Conservation (phyloP, 2,797 vertebrate species). For the Meriones psammophilus region DNA sequence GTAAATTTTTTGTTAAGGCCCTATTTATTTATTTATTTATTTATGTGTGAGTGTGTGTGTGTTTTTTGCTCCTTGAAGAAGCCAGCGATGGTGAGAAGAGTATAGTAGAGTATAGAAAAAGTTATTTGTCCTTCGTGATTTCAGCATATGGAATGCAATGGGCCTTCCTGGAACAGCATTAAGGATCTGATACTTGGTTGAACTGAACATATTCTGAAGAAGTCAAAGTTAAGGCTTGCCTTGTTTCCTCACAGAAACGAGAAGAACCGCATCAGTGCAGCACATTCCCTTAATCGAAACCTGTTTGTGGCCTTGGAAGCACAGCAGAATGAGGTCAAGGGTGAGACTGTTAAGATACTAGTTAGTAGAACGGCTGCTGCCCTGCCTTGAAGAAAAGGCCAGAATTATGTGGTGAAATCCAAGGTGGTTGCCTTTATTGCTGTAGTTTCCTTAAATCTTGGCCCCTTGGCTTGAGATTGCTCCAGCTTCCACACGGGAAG, state of each 20-base stretch:
- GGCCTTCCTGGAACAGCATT: conserved; percentile 54
- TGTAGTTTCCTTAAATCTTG: not conserved
- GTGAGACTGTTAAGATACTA: conserved; percentile 5
- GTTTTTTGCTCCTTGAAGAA: not conserved
- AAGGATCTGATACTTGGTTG: conserved; percentile 65
- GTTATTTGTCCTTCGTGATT: conserved; percentile 12
- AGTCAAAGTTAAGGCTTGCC: conserved; percentile 52
- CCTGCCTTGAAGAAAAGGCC: conserved; percentile 22
- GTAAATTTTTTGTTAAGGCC: conserved; percentile 13
- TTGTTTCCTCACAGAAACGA: not conserved
- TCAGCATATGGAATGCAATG: not conserved
- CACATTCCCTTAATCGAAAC: conserved; percentile 27
- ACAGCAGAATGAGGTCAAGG: not conserved
- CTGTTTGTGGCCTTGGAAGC: conserved; percentile 25
- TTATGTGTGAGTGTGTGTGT: too few relatives aligned
- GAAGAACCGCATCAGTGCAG: conserved; percentile 60
- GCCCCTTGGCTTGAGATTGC: not conserved
- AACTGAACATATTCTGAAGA: conserved; percentile 60
- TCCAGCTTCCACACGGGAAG: not conserved
- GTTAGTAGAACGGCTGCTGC: not conserved
- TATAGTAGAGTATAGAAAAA: conserved; percentile 50
- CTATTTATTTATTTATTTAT: not conserved
- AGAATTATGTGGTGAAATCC: not conserved
- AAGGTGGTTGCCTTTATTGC: conserved; percentile 6
- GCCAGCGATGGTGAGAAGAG: conserved; percentile 35